Evolutionary conservation across 2,888 invertebrate species (phyloP).

Genomic region (Creontiades dilutus): DNA sequence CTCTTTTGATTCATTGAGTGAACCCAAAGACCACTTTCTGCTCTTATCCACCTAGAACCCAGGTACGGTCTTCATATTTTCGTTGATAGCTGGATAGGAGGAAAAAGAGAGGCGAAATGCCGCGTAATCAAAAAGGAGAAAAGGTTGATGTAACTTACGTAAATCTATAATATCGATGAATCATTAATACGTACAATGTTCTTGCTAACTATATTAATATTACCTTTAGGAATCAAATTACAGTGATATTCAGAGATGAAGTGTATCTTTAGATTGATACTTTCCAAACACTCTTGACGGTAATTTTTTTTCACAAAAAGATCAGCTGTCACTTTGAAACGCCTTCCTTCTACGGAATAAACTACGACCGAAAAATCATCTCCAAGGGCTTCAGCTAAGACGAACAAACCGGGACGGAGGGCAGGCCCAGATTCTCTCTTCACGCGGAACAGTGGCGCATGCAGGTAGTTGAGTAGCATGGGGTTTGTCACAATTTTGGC

Average conservation of each 20-base stretch:
- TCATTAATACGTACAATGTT: too few relatives aligned
- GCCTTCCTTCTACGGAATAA: neutral
- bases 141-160: too few relatives aligned
- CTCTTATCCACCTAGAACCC: too few relatives aligned
- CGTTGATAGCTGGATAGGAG: too few relatives aligned
- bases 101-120: too few relatives aligned
- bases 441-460: neutral
- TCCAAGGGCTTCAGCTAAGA: neutral
- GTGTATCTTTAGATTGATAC: neutral
- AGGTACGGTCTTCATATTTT: too few relatives aligned
- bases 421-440: neutral
- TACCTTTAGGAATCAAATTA: neutral
- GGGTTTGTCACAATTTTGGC: neutral
- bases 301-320: neutral
- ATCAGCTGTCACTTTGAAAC: neutral
- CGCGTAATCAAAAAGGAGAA: too few relatives aligned
- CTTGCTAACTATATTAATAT: neutral
- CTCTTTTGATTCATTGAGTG: too few relatives aligned
- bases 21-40: too few relatives aligned
- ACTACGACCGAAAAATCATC: neutral
- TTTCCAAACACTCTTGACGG: neutral
- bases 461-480: neutral
- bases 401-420: neutral
- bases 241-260: neutral
- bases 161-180: too few relatives aligned